Base-by-base conservation (phyloP, 2,888 invertebrate genomes). In the Corythucha ciliata region DNA sequence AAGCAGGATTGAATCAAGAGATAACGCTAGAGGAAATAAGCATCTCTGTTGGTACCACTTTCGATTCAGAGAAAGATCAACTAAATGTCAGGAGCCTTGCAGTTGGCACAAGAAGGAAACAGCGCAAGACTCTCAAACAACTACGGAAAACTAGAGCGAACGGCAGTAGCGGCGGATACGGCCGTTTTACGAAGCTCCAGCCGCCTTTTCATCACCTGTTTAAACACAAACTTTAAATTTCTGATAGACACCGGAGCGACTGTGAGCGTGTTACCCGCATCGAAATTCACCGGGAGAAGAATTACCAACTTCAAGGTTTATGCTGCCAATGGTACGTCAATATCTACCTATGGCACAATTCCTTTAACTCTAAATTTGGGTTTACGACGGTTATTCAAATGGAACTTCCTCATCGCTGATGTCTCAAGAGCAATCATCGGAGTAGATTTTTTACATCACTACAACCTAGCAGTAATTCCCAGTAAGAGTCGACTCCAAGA, bases 221-320 rank as follows among this genome's bases (percentile, higher is more conserved):
- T n/a, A n/a, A n/a, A n/a, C n/a, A 20, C 48, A 8, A 36, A 37
- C 5, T 7, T 14, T 10, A 39, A 27, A 12, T 62, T 57, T 25
- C 24, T 48, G 4, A 42, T 57, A 2, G 61, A 54, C 26, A 33
- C 50, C 54, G 25, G 52, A 48, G 14, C 57, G 55, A 8, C 46
- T 48, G 8, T 54, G 49, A 34, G 52, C 53, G 39, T 50, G n/a
- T n/a, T 49, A 8, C 50, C 50, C 5, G 18, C 14, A 3, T 20
- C 39, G 10, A 37, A 46, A 8, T 14, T 18, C 18, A 14, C n/a
- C 14, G n/a, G n/a, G n/a, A n/a, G n/a, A n/a, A n/a, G n/a, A n/a
- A n/a, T n/a, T n/a, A n/a, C n/a, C n/a, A n/a, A n/a, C n/a, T n/a
- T n/a, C n/a, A n/a, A n/a, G n/a, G 33, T 47, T 7, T 52, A 51